Evolutionary conservation across 2,888 invertebrate genomes (phyloP).

Genomic region (Polydrusus tereticollis): DNA sequence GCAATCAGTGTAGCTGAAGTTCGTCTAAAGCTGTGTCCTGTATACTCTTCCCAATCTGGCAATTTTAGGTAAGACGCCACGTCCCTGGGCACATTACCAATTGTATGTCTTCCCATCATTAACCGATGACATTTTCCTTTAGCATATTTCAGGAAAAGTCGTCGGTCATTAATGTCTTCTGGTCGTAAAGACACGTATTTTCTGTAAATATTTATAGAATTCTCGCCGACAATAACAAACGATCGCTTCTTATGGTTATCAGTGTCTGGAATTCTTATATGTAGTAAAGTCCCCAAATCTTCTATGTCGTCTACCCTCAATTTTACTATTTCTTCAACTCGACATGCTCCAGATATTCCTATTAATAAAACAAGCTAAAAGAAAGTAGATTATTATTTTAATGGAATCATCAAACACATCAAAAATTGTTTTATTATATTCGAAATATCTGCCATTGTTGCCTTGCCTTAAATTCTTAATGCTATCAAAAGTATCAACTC

Average conservation of each 20-base stretch:
- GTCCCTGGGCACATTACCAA: slow-evolving; percentile 4
- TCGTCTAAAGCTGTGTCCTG: slow-evolving; percentile 13
- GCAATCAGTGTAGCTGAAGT: not conserved
- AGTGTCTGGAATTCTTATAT: slow-evolving; percentile 34
- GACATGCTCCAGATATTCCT: slow-evolving; percentile 42
- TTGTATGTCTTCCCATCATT: slow-evolving; percentile 12
- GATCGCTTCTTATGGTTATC: slow-evolving; percentile 16
- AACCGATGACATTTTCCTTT: slow-evolving; percentile 22
- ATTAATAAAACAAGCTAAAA: slow-evolving; percentile 42
- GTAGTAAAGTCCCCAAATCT: slow-evolving; percentile 36
- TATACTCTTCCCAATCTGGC: slow-evolving; percentile 5
- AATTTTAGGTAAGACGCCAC: slow-evolving; percentile 4
- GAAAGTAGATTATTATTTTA: too few species aligned
- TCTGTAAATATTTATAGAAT: slow-evolving; percentile 30
- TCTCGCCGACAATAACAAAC: slow-evolving; percentile 25
- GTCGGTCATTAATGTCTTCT: slow-evolving; percentile 11
- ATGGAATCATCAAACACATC: too few species aligned
- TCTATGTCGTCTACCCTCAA: slow-evolving; percentile 42
- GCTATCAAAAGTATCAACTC: too few species aligned
- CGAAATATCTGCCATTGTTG: too few species aligned
- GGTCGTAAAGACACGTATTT: slow-evolving; percentile 43
- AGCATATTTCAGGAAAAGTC: slow-evolving; percentile 41
- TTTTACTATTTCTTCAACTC: slow-evolving; percentile 43
- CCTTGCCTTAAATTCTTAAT: too few species aligned
- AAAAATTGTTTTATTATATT: too few species aligned